Evolutionary conservation across 2,797 vertebrate genomes (phyloP).

Genomic region (Pempheris klunzingeri): DNA sequence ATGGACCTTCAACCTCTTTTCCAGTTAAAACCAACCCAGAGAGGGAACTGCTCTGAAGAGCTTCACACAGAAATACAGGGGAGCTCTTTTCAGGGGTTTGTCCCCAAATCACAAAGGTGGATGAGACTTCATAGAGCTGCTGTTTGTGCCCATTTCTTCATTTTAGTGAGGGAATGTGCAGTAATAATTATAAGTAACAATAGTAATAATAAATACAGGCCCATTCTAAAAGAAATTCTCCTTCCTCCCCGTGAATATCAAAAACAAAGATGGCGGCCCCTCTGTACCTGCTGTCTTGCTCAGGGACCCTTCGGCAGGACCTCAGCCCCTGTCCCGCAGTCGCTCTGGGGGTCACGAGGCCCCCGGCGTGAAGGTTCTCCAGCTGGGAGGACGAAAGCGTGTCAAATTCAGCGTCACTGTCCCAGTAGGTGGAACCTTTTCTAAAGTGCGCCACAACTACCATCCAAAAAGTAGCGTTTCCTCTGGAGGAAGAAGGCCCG

Average conservation of each 20-base stretch:
- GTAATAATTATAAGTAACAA: not conserved
- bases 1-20: slow-evolving; percentile 71
- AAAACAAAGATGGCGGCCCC: not conserved
- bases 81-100: not conserved
- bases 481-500: not conserved
- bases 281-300: slow-evolving; percentile 20
- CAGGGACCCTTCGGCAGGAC: slow-evolving; percentile 31
- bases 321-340: not conserved
- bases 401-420: not conserved
- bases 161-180: not conserved
- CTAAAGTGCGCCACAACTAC: not conserved
- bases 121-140: not conserved
- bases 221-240: not conserved
- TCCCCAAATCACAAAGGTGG: not conserved
- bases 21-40: slow-evolving; percentile 70
- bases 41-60: slow-evolving; percentile 46
- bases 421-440: not conserved
- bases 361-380: not conserved
- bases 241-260: not conserved
- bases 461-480: not conserved
- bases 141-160: not conserved
- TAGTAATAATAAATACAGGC: not conserved
- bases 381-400: not conserved
- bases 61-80: not conserved
- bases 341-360: not conserved